These are phyloP conservation scores for Campodea augens DNA, from an alignment of 1,140 invertebrate species.

Conservation along the genomic window DNA sequence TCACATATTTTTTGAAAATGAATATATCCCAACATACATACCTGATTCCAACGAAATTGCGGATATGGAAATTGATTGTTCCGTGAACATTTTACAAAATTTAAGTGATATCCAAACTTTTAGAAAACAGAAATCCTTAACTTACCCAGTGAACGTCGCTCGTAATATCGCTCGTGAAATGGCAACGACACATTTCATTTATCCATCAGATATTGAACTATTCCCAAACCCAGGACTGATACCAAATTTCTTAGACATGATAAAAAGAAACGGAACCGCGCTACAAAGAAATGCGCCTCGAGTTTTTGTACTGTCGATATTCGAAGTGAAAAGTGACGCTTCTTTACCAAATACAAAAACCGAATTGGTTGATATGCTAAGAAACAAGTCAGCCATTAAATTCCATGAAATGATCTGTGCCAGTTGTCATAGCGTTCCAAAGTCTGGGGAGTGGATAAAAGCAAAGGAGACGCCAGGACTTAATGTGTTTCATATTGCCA, in stretches of 20 bases:
- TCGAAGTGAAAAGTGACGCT: conserved; percentile 22
- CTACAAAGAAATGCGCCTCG: neutral
- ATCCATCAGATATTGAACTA: conserved; percentile 23
- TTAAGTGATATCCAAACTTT: conserved; percentile 7
- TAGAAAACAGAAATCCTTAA: conserved; percentile 10
- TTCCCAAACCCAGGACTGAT: conserved; percentile 16
- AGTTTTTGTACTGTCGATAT: conserved; percentile 25
- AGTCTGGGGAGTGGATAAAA: conserved; percentile 15
- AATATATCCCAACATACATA: conserved; percentile 14
- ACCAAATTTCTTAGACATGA: conserved; percentile 13
- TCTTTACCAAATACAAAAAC: conserved; percentile 18
- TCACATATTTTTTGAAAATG: conserved; percentile 20
- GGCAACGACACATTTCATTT: too few species aligned
- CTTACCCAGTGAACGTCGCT: conserved; percentile 19
- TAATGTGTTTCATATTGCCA: conserved; percentile 12
- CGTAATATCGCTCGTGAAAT: too few species aligned
- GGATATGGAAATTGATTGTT: neutral
- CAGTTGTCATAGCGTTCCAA: conserved; percentile 23
- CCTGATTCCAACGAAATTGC: neutral
- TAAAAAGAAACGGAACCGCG: conserved; percentile 11
- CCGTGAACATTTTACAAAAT: neutral
- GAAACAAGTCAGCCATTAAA: conserved; percentile 18
- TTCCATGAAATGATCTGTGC: conserved; percentile 26
- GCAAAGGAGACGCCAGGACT: neutral
- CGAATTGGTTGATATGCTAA: conserved; percentile 18